A percentile compares a stretch with the other conserved stretches of the same genome.
phyloP scores from a whole-genome alignment of 2,113 vertebrate species.

The Nycticryphes semicollaris region DNA sequence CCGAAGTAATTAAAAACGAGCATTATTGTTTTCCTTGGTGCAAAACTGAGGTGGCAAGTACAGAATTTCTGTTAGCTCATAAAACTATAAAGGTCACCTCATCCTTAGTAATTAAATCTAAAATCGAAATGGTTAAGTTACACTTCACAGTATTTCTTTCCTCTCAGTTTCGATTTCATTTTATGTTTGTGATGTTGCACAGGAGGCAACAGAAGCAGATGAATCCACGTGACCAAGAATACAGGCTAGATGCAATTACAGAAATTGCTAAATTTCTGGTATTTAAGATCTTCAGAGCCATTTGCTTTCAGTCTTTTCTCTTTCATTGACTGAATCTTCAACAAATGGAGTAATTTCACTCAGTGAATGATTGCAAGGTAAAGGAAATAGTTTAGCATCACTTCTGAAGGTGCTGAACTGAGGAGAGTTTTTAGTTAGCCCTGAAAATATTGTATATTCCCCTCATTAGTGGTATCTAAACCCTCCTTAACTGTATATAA shows the following conservation, averaged over 20 bases:
- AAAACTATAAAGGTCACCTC: neutral
- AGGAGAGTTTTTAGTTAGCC: neutral
- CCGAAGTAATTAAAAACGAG: conserved; percentile 71
- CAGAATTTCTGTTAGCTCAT: neutral
- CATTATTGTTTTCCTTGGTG: conserved; percentile 67
- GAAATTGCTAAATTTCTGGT: neutral
- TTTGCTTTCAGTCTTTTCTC: neutral
- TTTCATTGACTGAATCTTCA: neutral
- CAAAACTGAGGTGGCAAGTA: conserved; percentile 53
- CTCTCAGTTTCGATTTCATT: neutral
- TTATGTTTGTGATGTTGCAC: neutral
- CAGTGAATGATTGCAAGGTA: neutral
- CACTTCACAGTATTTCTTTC: neutral
- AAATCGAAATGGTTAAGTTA: neutral
- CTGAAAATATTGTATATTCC: neutral
- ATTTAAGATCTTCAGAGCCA: neutral
- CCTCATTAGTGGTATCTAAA: neutral
- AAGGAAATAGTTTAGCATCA: neutral
- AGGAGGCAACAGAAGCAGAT: neutral
- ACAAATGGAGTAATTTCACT: neutral
- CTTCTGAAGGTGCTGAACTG: neutral
- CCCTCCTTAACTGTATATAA: neutral
- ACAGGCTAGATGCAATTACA: neutral
- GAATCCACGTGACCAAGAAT: neutral
- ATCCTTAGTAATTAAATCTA: neutral